phyloP scores from a whole-genome alignment of 30 jellyfish, hydroid and myxozoan species.

The Mastigias papua region DNA sequence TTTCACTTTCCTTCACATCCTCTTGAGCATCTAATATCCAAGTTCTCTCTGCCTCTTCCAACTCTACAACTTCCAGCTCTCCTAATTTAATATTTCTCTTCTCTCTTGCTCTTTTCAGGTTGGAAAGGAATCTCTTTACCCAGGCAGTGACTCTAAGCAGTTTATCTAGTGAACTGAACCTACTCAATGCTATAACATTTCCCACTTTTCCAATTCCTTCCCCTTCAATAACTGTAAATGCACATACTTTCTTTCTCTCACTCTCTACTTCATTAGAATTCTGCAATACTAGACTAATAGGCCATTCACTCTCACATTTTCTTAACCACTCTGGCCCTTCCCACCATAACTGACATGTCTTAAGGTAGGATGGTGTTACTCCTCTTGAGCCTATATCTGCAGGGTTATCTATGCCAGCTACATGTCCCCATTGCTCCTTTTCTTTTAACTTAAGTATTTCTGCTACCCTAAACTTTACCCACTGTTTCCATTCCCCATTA shows the following conservation, averaged over 20 bases:
- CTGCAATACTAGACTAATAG: neutral
- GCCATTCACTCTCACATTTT: slow-evolving; percentile 47
- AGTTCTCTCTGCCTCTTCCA: slow-evolving; percentile 37
- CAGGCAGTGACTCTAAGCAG: slow-evolving; percentile 20
- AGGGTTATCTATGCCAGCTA: slow-evolving; percentile 34
- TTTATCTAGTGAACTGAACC: slow-evolving; percentile 13
- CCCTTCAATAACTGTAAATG: slow-evolving; percentile 1
- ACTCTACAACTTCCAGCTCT: neutral
- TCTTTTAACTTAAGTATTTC: slow-evolving; percentile 19
- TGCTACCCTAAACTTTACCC: slow-evolving; percentile 39
- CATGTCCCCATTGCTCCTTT: slow-evolving; percentile 35
- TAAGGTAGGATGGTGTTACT: neutral
- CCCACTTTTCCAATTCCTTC: neutral
- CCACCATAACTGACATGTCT: slow-evolving; percentile 28
- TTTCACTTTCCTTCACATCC: slow-evolving; percentile 3
- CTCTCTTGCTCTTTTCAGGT: slow-evolving; percentile 27
- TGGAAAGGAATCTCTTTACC: slow-evolving; percentile 32
- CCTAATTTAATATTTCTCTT: slow-evolving; percentile 1
- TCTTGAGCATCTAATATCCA: slow-evolving; percentile 53
- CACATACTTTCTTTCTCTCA: slow-evolving; percentile 42
- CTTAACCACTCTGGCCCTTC: slow-evolving; percentile 41
- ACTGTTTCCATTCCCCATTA: slow-evolving; percentile 35
- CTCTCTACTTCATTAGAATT: slow-evolving; percentile 30
- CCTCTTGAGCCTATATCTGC: slow-evolving; percentile 38
- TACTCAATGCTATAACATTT: neutral